phyloP scores from a whole-genome alignment of 2,113 vertebrate species.

The Clinocottus analis region DNA sequence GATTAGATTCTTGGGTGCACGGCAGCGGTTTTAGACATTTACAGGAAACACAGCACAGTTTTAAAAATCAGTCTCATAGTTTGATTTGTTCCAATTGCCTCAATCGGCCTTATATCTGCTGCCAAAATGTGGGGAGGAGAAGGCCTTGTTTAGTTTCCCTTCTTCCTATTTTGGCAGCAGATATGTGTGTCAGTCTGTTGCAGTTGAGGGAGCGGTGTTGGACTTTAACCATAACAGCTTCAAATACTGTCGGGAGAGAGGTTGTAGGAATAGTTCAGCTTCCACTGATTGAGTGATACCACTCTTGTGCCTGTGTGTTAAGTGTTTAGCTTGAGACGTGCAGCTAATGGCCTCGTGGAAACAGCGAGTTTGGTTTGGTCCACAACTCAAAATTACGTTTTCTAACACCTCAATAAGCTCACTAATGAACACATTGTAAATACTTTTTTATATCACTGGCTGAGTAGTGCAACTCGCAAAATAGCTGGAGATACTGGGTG shows the following conservation, averaged over 20 bases:
- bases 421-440: background rate
- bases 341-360: background rate
- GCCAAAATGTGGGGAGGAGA: background rate
- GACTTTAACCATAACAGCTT: background rate
- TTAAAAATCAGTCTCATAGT: conserved; percentile 43
- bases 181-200: background rate
- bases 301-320: too few relatives aligned
- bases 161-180: background rate
- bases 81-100: conserved; percentile 3
- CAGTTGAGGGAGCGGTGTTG: background rate
- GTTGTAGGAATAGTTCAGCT: background rate
- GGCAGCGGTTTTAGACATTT: conserved; percentile 42
- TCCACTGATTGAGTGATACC: background rate
- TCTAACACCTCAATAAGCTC: background rate
- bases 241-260: background rate
- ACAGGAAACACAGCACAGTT: conserved; percentile 52
- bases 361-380: background rate
- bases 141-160: background rate
- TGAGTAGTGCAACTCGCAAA: background rate
- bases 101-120: conserved; percentile 7
- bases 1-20: conserved; percentile 19
- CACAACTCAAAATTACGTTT: background rate
- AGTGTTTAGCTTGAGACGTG: background rate
- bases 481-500: background rate
- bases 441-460: background rate